Evolutionary conservation across 2,797 vertebrate genomes (phyloP).

Genomic region (Phrynocephalus guinanensis): DNA sequence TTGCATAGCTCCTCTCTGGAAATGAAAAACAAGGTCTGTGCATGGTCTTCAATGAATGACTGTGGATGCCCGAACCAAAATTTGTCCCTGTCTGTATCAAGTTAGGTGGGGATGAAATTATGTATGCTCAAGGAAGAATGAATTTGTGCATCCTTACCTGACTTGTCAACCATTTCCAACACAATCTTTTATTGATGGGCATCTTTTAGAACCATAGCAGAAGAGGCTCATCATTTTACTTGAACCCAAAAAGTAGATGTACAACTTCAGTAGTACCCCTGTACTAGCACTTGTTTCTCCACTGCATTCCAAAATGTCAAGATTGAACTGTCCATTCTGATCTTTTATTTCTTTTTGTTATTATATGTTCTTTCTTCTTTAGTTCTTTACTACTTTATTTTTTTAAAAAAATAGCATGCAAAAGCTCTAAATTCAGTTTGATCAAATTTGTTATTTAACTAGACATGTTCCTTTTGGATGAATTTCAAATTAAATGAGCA

Average conservation of each 20-base stretch:
- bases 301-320: neutral
- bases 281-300: neutral
- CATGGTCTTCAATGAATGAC: neutral
- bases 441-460: neutral
- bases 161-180: neutral
- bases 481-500: constrained; percentile 34
- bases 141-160: neutral
- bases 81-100: neutral
- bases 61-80: no score
- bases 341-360: neutral
- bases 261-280: neutral
- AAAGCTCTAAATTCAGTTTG: neutral
- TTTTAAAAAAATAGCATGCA: neutral
- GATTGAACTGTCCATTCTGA: neutral
- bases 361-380: neutral
- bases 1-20: neutral
- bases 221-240: neutral
- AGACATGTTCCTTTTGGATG: neutral
- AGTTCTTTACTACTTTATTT: no score
- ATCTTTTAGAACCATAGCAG: neutral
- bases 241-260: neutral
- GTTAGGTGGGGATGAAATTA: neutral
- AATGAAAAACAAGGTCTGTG: neutral
- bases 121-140: neutral
- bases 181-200: neutral